Evolutionary conservation across 2,113 vertebrate genomes (phyloP).

Genomic region (Chunga burmeisteri): DNA sequence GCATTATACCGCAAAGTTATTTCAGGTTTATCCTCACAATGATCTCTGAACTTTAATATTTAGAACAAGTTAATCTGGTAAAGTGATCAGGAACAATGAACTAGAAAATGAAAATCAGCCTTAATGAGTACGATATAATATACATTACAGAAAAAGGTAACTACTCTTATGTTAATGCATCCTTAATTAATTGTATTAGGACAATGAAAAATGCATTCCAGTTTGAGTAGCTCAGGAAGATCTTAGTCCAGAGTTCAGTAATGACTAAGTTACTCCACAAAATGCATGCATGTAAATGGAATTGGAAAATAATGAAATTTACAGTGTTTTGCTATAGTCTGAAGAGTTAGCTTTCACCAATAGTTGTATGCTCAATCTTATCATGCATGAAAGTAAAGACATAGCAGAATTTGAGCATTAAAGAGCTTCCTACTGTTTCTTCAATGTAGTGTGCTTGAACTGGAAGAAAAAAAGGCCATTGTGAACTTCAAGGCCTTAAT

Average conservation of each 20-base stretch:
- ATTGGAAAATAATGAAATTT: neutral
- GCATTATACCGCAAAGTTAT: neutral
- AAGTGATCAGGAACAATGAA: conserved; percentile 6
- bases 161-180: neutral
- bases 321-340: neutral
- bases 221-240: neutral
- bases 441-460: neutral
- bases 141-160: neutral
- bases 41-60: conserved; percentile 16
- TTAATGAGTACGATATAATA: neutral
- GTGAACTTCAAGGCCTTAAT: neutral
- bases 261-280: neutral
- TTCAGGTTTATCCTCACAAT: conserved; percentile 7
- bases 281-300: neutral
- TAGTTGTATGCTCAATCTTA: neutral
- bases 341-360: neutral
- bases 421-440: neutral
- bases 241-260: neutral
- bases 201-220: neutral
- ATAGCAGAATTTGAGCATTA: neutral
- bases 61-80: conserved; percentile 6
- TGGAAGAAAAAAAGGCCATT: neutral
- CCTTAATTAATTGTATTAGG: neutral
- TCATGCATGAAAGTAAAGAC: neutral
- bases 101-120: conserved; percentile 16